Conservation (phyloP, 2,113 vertebrate species). For the Odocoileus hemionus region DNA sequence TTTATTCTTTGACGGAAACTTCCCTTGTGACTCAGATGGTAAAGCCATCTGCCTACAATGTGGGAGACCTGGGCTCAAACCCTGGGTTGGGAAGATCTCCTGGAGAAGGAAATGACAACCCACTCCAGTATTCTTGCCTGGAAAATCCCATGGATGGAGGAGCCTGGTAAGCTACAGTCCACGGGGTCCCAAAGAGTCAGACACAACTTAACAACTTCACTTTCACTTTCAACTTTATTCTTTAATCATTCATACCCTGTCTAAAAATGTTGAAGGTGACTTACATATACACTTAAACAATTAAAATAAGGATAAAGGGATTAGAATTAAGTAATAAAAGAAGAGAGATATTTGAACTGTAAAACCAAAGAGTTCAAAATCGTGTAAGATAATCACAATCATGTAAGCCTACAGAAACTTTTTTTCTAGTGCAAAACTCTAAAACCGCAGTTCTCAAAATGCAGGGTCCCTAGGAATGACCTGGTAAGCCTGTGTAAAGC, state of each 20-base stretch:
- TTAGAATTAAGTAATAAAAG: not conserved
- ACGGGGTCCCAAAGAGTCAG: not conserved
- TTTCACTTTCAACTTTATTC: not conserved
- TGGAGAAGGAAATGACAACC: not conserved
- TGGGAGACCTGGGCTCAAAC: rapidly evolving
- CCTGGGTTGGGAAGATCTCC: not conserved
- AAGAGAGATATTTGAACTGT: not conserved
- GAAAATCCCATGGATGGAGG: not conserved
- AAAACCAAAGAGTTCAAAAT: not conserved
- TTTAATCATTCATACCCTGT: not conserved
- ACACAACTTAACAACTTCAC: not conserved
- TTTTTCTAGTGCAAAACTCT: not conserved
- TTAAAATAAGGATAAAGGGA: not conserved
- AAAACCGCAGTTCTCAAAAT: not conserved
- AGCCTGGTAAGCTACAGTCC: not conserved
- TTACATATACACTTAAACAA: not conserved
- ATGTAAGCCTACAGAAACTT: not conserved
- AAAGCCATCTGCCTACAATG: not conserved
- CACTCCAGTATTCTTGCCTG: not conserved
- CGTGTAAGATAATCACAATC: not conserved
- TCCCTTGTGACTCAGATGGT: not conserved
- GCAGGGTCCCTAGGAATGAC: not conserved
- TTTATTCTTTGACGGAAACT: not conserved
- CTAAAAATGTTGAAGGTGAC: not conserved
- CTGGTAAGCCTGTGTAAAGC: not conserved